phyloP scores from a whole-genome alignment of 2,113 vertebrate genomes.

The Dasypus novemcinctus region DNA sequence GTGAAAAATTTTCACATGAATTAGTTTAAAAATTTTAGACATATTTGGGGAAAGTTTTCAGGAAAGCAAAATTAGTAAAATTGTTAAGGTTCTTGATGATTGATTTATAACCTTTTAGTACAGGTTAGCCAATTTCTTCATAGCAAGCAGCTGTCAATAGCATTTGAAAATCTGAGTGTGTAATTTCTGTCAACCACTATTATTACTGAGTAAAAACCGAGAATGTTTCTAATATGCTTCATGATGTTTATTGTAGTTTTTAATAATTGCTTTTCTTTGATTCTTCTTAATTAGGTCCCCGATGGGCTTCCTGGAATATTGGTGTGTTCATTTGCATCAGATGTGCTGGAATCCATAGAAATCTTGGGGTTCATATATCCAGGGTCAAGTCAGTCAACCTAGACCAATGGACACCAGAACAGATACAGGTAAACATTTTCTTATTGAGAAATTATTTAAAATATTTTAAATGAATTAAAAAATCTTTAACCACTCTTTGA shows the following conservation, averaged over 20 bases:
- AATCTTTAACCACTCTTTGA: not conserved
- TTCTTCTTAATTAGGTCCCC: conserved; percentile 88
- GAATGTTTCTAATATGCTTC: not conserved
- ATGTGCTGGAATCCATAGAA: conserved; percentile 98
- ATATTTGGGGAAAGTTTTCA: conserved; percentile 61
- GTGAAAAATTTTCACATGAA: conserved; percentile 9
- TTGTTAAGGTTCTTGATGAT: conserved; percentile 47
- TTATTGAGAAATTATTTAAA: not conserved
- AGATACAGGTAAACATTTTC: conserved; percentile 92
- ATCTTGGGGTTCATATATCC: conserved; percentile 99
- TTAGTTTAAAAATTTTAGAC: conserved; percentile 68
- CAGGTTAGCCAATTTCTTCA: not conserved
- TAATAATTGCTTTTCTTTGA: conserved; percentile 22
- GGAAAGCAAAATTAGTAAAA: conserved; percentile 58
- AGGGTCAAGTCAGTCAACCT: conserved; percentile 99
- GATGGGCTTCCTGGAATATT: conserved; percentile 99
- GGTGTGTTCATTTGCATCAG: conserved; percentile 99
- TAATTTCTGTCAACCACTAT: not conserved
- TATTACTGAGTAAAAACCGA: conserved; percentile 25
- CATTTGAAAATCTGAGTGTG: not conserved
- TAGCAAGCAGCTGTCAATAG: not conserved
- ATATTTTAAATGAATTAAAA: conserved; percentile 38
- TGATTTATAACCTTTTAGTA: conserved; percentile 66
- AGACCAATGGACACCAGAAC: conserved; percentile 98
- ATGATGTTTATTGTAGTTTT: conserved; percentile 53